Evolutionary conservation across 2,113 vertebrate species (phyloP), one percentile per base, ranked within the genome.

Genomic region (Rynchops niger): DNA sequence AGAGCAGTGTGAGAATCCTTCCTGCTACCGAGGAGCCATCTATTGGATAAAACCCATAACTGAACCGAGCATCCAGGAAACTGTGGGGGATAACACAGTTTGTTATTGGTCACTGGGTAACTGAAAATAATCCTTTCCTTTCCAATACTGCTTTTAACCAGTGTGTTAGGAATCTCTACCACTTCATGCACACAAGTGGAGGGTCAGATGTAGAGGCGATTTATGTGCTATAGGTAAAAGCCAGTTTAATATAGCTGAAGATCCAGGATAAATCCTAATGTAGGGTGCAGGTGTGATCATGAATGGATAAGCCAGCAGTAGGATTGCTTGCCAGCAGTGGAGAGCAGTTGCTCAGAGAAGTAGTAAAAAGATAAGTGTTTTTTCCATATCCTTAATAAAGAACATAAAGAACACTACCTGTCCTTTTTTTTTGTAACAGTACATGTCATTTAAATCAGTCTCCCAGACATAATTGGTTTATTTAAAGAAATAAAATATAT

Each of bases 11-110:
- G 55, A 94, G 82, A 96, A 93, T 94, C 78, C 97, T 96, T 94
- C 74, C 96, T 97, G 95, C 94, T 97, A 74, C 96, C 0, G 6
- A 97, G 94, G 96, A 97, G 95, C 96, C 96, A 97, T 95, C 96
- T 97, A 96, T 96, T 97, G 96, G 96, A 97, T 97, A 94, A 97
- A 97, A 81, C 58, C 67, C 91, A 93, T 96, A 96, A 97, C 87
- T 97, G 96, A 97, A 90, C 84, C 0, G 0, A 95, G 79, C 70
- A 70, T 80, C 89, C 67, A 15, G 91, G 87, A 62, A 95, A 40
- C 89, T n/a, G 93, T 9, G 1, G 84, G 89, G 70, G 53, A 89
- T 76, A 97, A 91, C 40, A 76, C 81, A 87, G 42, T 91, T 94
- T 78, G 49, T 87, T 88, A 42, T 25, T 94, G 81, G 81, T 87